Evolutionary conservation across 37 sponge, comb jelly and placozoan species (phyloP).

Genomic region (Crambe crambe): DNA sequence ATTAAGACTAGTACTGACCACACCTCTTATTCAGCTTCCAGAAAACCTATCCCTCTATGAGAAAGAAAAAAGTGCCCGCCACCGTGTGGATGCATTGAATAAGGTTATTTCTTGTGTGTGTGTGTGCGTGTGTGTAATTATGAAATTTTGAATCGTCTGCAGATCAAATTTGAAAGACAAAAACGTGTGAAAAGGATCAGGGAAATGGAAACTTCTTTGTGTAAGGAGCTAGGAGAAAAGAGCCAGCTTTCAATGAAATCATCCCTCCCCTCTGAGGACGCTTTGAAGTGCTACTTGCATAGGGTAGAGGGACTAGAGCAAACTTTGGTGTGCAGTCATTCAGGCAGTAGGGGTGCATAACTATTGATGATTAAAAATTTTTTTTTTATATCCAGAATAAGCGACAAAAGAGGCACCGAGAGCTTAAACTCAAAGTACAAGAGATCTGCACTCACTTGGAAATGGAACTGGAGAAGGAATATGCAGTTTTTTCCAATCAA

Average conservation of each 20-base stretch:
- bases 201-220: slow-evolving; percentile 67
- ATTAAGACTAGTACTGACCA: too few species aligned
- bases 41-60: slow-evolving; percentile 21
- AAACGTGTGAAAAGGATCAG: slow-evolving; percentile 68
- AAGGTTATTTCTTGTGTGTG: slow-evolving; percentile 12
- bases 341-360: background rate
- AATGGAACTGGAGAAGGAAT: slow-evolving; percentile 34
- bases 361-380: background rate
- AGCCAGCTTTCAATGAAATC: slow-evolving; percentile 13
- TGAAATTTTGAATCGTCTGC: background rate
- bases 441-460: slow-evolving; percentile 69
- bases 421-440: slow-evolving; percentile 48
- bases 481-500: slow-evolving; percentile 25
- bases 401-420: slow-evolving; percentile 41
- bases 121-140: background rate
- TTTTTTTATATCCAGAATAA: slow-evolving; percentile 22
- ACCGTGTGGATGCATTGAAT: slow-evolving; percentile 52
- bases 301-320: slow-evolving; percentile 52
- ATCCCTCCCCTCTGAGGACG: slow-evolving; percentile 60
- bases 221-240: slow-evolving; percentile 42
- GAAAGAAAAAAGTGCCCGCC: slow-evolving; percentile 36
- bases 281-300: slow-evolving; percentile 42
- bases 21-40: background rate
- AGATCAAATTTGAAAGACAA: slow-evolving; percentile 58
- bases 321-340: slow-evolving; percentile 14